Evolutionary conservation across 2,797 vertebrate species (phyloP), one percentile per base, ranked within the genome.

Genomic region (Chaetodon trifasciatus): DNA sequence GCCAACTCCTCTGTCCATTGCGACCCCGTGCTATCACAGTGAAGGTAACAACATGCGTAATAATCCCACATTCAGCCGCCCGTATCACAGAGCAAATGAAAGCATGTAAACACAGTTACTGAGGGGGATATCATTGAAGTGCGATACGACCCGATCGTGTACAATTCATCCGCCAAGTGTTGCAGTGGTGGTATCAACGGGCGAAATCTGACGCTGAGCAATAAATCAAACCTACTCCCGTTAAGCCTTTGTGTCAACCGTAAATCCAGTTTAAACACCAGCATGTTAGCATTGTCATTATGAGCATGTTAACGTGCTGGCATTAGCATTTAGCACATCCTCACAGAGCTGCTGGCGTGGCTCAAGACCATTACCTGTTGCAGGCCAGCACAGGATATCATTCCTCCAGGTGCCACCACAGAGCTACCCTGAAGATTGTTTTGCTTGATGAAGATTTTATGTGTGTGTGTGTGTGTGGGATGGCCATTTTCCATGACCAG

Each of bases 401-500:
- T 63, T 58, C 37, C 39, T 82, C 47, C 75, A 58, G 28, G 32
- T 72, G 6, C 19, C 50, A 9, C 46, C 19, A 19, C 55, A 46
- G 47, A 62, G 60, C 55, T 16, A 13, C 37, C 61, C 37, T 63
- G 10, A 28, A 70, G 60, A 70, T 24, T 64, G 24, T 74, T 71
- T 64, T 76, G 6, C 23, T 47, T 61, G 52, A 76, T 78, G 15
- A 81, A 63, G 28, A 70, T 76, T 74, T 81, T 70, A 35, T 65
- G 24, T 66, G n/a, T 53, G 4, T 50, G 35, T 72, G 66, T 70
- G 35, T 76, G 57, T 61, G 23, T 78, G 23, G 60, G 78, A 37
- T 17, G 83, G 78, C 72, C 78, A 78, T 82, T 89, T 81, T 86
- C 60, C 67, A 68, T 91, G 90, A 93, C 83, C 81, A 81, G 87